Evolutionary conservation across 37 sponge, comb jelly and placozoan species (phyloP).

Genomic region (Beroe forskalii): DNA sequence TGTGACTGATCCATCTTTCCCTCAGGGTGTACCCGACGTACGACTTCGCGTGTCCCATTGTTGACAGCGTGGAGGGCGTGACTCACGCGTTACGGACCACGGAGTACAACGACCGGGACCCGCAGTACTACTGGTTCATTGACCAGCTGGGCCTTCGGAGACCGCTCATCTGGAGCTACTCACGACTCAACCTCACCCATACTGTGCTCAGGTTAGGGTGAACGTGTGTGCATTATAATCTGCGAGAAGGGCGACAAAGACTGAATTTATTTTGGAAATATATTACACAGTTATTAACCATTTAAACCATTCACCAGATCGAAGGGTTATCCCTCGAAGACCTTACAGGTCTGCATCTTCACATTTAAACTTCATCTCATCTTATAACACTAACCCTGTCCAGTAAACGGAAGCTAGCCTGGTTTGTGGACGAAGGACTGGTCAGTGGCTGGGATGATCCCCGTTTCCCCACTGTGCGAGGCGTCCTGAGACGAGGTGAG

Average conservation of each 20-base stretch:
- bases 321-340: no score
- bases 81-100: conserved; percentile 97
- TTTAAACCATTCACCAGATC: no score
- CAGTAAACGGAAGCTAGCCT: conserved; percentile 90
- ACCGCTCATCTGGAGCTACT: conserved; percentile 89
- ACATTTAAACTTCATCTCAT: no score
- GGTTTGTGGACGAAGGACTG: conserved; percentile 95
- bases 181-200: conserved; percentile 92
- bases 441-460: conserved; percentile 99
- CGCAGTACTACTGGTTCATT: conserved; percentile 89
- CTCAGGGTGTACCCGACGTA: conserved; percentile 96
- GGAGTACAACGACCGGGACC: conserved; percentile 94
- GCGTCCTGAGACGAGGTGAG: conserved; percentile 86
- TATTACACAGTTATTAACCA: no score
- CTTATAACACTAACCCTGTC: neutral
- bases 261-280: no score
- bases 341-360: no score
- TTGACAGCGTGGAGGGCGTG: conserved; percentile 97
- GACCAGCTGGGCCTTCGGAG: conserved; percentile 70
- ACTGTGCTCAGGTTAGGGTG: conserved; percentile 78
- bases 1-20: no score
- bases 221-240: no score
- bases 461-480: conserved; percentile 97
- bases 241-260: no score
- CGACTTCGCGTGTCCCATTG: conserved; percentile 98